Evolutionary conservation across 37 sponge, comb jelly and placozoan species (phyloP), one percentile per base, ranked within the genome.

Genomic region (Agelas oroides): DNA sequence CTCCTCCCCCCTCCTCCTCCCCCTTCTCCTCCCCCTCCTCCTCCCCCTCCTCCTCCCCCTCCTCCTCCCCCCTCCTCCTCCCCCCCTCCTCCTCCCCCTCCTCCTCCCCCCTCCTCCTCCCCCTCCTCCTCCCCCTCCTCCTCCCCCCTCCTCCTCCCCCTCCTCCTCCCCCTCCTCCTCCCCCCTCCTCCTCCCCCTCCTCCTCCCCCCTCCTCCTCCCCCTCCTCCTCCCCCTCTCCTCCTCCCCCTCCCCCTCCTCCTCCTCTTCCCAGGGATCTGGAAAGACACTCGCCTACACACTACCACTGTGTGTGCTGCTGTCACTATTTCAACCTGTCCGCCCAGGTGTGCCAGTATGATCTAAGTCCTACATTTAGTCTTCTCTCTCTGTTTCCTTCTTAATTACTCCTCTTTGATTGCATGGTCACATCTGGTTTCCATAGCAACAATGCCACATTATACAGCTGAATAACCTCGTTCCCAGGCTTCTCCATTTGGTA

Each of bases 201-300:
- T 8, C 46, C 8, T 8, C 8, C 46, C 46, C 8, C 46, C 46
- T 46, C 46, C 8, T 8, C 46, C 8, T 8, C 8, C 46, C 46
- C 8, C 46, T 8, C 8, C 46, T 46, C 46, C 8, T 46, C 46
- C 46, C 46, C 46, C 8, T 8, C 46, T 46, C 46, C 8, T 8
- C 46, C 8, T 8, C 46, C 46, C 46, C 8, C 46, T 8, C 8
- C 46, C 8, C 46, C 46, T 60, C 64, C 20, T 23, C 27, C 3
- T 12, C 36, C 23, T 19, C 32, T 27, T 25, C 40, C 37, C 52
- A 83, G 83, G 83, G 83, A 19, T 83, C 83, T 11, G 83, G 83
- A n/a, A 83, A 83, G 62, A 83, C 75, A 18, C 63, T 83, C 25
- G 24, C 75, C 75, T 83, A 72, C 53, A 71, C 36, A 15, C 76